Base-by-base conservation (phyloP, 2,888 invertebrate species). In the Acrobasis repandana region DNA sequence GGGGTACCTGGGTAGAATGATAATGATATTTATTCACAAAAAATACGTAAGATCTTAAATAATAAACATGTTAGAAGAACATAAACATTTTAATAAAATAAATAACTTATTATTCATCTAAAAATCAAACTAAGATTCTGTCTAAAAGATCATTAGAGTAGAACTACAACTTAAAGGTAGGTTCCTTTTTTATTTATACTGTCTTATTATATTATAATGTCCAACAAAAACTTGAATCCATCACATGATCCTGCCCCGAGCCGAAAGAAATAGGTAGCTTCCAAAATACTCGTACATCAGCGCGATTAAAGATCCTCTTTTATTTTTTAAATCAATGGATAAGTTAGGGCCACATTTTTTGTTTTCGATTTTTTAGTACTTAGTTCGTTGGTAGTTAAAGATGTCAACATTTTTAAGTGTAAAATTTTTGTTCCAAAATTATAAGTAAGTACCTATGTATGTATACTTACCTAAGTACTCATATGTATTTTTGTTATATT, bases 231-330 rank as follows among this genome's bases (percentile, higher is more conserved):
- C 16, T 57, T 57, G 57, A 47, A 16, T 34, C 33, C 56, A 51
- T 46, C 47, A 46, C 43, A 34, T 38, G 58, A 54, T 54, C 58
- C 34, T 52, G 20, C 20, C 48, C 47, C 38, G 16, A 47, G 46
- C 48, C 58, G 52, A 62, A 54, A 67, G 65, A 70, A 76, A 76
- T 80, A 88, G 88, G 88, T 87, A 89, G 89, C 81, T 66, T 59
- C 63, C 68, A 73, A 84, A 83, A 83, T 67, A n/a, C n/a, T n/a
- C n/a, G n/a, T n/a, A 77, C 79, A 80, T 72, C 71, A 75, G 72
- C 74, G 76, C 83, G 85, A 85, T 88, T 83, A 83, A 14, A 76
- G 78, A 72, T 76, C 80, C 66, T 68, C 69, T 67, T 65, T 66
- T 62, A 60, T 66, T 75, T 82, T 77, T 77, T 56, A 72, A 67